phyloP scores from a whole-genome alignment of 1,140 invertebrate genomes.

The Atta colombica region DNA sequence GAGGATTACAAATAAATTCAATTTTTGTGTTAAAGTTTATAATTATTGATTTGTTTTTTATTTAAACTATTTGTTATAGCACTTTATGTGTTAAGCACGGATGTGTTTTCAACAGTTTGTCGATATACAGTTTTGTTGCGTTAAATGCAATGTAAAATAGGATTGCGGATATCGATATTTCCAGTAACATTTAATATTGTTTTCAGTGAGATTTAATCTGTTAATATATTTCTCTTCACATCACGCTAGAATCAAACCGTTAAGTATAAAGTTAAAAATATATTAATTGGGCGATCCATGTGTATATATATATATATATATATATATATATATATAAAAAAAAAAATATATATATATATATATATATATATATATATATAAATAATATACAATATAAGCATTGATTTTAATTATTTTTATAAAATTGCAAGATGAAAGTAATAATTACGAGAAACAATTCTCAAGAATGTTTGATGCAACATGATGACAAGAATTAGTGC shows the following conservation, averaged over 20 bases:
- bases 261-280: neutral
- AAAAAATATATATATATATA: no score
- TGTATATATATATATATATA: no score
- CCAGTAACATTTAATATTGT: slow-evolving; percentile 14
- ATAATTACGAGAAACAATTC: slow-evolving; percentile 12
- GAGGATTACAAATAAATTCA: slow-evolving; percentile 13
- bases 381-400: neutral
- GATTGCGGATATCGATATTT: slow-evolving; percentile 8
- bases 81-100: neutral
- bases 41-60: slow-evolving; percentile 7
- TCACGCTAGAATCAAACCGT: neutral
- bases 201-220: slow-evolving; percentile 13
- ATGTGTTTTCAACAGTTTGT: slow-evolving; percentile 1
- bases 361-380: no score
- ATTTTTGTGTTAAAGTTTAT: slow-evolving; percentile 3
- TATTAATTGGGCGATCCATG: neutral
- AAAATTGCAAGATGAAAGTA: neutral
- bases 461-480: neutral
- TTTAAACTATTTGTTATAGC: neutral
- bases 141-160: slow-evolving; percentile 31
- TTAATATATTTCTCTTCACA: neutral
- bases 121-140: neutral
- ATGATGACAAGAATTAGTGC: slow-evolving; percentile 24
- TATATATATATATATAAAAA: no score
- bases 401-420: neutral